Evolutionary conservation across 2,888 invertebrate genomes (phyloP), one percentile per base, ranked within the genome.

Genomic region (Phalera bucephala): DNA sequence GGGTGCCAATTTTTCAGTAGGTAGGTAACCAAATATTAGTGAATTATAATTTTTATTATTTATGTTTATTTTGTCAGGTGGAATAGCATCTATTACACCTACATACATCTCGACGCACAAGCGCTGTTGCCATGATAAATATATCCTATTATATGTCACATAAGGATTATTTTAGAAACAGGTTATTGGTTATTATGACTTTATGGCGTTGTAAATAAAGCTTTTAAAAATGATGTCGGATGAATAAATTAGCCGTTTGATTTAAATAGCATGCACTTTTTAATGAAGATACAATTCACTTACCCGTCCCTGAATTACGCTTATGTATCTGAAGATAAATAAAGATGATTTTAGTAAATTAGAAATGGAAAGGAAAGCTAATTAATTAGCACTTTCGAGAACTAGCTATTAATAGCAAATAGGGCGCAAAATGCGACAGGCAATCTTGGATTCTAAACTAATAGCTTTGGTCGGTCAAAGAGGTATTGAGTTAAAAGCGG

Each of bases 141-240:
- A 25, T 12, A 12, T 25, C 5, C 2, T 11, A 10, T 8, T 12
- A 12, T 12, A 25, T 7, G 12, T 4, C 12, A 25, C 12, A 7
- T 25, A 25, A 11, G 25, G 25, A 25, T 25, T 28, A 28, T n/a
- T 28, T 28, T 28, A 9, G 10, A 9, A 28, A 28, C 15, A 28
- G 28, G 1, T n/a, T 9, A 27, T 10, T 15, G 15, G 13, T 13
- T 25, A 25, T 11, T 25, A 26, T 10, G 10, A 22, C 2, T 22
- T 10, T 10, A 10, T 6, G 22, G 9, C 10, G 10, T 10, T 6
- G 10, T 22, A 10, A 10, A 22, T 22, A 10, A 22, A 10, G 22
- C 10, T 2, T 10, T 22, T 22, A 22, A 10, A 22, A 20, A 22
- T 10, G 4, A 22, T 22, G 10, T 10, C 10, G 5, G 21, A 5